These are phyloP conservation scores for Luperina nickerlii DNA, from an alignment of 2,888 invertebrate species.

Conservation along the genomic window DNA sequence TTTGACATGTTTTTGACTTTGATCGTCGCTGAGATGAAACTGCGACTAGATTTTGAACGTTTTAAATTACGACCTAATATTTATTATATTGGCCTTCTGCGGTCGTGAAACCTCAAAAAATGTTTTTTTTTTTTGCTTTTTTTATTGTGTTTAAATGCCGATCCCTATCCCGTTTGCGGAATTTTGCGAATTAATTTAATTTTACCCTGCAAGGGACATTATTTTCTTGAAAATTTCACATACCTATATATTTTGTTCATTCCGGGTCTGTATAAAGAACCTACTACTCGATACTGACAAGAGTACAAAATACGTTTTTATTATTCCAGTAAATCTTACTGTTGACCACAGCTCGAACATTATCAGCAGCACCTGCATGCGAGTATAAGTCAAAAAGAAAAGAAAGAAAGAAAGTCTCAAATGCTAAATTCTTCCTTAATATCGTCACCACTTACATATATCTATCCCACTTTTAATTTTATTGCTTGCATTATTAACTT, in stretches of 20 bases:
- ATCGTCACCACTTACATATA: conserved; percentile 53
- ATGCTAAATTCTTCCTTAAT: conserved; percentile 52
- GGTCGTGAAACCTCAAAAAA: no score
- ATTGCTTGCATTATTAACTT: conserved; percentile 8
- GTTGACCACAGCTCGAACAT: conserved; percentile 13
- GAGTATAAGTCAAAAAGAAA: conserved; percentile 48
- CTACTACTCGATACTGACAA: not conserved
- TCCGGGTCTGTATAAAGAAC: not conserved
- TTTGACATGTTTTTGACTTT: no score
- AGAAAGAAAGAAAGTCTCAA: conserved; percentile 49
- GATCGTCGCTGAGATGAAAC: no score
- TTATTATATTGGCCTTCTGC: no score
- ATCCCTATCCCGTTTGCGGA: no score
- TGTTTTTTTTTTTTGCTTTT: no score
- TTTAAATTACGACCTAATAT: no score
- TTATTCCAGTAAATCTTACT: not conserved
- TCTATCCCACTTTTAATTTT: conserved; percentile 32
- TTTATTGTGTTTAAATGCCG: no score
- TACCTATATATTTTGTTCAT: not conserved
- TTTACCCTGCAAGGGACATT: not conserved
- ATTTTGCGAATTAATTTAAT: no score
- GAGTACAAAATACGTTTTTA: not conserved
- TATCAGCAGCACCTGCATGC: conserved; percentile 8
- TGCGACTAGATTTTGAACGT: no score
- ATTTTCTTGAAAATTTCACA: not conserved